Conservation (phyloP, 64 coral and sea anemone genomes). For the Anthopleura sola region DNA sequence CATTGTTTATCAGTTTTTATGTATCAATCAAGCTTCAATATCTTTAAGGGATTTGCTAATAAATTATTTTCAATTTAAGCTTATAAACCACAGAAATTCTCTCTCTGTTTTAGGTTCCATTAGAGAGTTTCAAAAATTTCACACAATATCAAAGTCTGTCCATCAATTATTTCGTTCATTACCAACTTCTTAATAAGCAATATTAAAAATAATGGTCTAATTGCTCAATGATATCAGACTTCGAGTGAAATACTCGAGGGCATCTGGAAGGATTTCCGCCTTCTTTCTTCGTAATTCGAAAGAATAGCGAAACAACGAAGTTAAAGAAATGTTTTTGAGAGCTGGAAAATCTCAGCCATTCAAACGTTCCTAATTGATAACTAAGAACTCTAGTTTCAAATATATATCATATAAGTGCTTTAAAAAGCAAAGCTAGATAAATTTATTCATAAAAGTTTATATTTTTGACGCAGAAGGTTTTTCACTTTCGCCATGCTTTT, state of each 20-base stretch:
- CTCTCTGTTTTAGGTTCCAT: too few species aligned
- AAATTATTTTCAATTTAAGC: too few species aligned
- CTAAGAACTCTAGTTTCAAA: background rate
- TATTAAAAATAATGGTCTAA: background rate
- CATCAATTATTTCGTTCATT: background rate
- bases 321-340: background rate
- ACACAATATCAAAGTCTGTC: background rate
- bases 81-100: too few species aligned
- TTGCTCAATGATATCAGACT: background rate
- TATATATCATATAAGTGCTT: background rate
- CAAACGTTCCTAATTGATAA: background rate
- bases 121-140: too few species aligned
- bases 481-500: background rate
- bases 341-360: background rate
- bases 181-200: background rate
- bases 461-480: background rate
- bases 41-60: too few species aligned
- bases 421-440: background rate
- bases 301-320: background rate
- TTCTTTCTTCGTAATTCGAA: background rate
- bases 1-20: too few species aligned
- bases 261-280: background rate
- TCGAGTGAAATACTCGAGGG: background rate
- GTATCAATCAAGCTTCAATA: too few species aligned
- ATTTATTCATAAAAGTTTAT: background rate